Base-by-base conservation (phyloP, 2,888 invertebrate species). In the Acronicta aceris region DNA sequence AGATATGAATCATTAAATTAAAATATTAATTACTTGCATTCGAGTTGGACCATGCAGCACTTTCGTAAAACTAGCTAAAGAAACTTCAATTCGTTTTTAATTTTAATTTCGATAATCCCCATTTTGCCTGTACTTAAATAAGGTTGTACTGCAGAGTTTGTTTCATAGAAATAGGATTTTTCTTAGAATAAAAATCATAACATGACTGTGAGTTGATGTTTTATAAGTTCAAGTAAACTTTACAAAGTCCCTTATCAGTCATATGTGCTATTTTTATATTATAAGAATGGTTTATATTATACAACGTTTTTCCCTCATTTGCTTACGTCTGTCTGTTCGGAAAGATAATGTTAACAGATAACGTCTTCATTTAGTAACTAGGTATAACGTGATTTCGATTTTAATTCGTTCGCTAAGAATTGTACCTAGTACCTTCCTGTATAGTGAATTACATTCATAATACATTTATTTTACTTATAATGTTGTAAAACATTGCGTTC, bases 1-100 rank as follows among this genome's bases (percentile, higher is more conserved):
- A 57, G 63, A 67, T 67, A 71, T 47, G 58, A 58, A 61, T 59
- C 50, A 56, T 68, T 64, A 56, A 61, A 72, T 68, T 72, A 56
- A 68, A 68, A 64, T 63, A 67, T 71, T 62, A 62, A 66, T 71
- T 54, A 69, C 54, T 57, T 51, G 27, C 50, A 27, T 50, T 52
- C 25, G 30, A 42, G 45, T 15, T 3, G 21, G 4, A 30, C 10
- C 1, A 17, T 46, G 33, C 68, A 51, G 42, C 33, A 49, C 42
- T 49, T 48, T 51, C 15, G 27, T 25, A 17, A 5, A 5, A 8
- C 36, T 43, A 43, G 17, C 36, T 21, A 51, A 45, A 12, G 12
- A 15, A 42, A 53, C 27, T 54, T 38, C n/a, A 43, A 62, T 67
- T 5, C 13, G 15, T 9, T 49, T 4, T 17, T 30, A 47, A 38